A percentile compares a stretch with the other conserved stretches of the same genome.
Evolutionary conservation across 2,888 invertebrate genomes (phyloP).

Genomic region (Rapana venosa): DNA sequence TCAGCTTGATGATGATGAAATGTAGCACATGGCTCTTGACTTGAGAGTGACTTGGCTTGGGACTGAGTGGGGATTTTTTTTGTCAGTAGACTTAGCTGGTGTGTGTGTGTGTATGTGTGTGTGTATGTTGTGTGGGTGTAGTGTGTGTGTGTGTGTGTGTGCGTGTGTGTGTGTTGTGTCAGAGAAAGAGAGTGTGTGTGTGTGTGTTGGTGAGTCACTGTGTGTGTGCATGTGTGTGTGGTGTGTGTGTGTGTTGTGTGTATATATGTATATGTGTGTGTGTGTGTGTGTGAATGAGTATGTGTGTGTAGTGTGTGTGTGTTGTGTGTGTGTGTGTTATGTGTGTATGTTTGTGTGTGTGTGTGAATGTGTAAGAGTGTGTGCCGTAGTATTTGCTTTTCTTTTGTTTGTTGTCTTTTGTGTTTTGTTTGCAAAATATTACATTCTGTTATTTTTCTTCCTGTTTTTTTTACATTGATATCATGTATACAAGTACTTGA

Average conservation of each 20-base stretch:
- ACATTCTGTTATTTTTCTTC: no score
- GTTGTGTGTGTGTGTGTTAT: slow-evolving; percentile 3
- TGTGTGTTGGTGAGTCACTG: not conserved
- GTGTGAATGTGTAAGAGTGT: not conserved
- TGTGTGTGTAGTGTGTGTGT: not conserved
- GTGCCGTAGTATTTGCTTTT: no score
- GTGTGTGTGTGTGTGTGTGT: no score
- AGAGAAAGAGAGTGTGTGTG: not conserved
- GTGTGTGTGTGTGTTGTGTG: slow-evolving; percentile 7
- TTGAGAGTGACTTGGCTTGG: not conserved
- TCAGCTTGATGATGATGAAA: not conserved
- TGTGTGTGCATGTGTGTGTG: no score
- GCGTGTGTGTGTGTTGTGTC: no score
- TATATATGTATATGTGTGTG: not conserved
- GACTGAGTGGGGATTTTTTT: not conserved
- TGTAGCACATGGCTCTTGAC: not conserved
- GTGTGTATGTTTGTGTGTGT: slow-evolving; percentile 8
- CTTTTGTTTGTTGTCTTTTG: no score
- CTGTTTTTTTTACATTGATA: no score
- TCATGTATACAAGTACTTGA: no score
- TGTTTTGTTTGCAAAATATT: no score
- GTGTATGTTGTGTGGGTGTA: no score
- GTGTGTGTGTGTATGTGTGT: no score
- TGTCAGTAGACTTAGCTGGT: no score
- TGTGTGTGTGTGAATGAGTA: not conserved